Conservation (phyloP, 2,113 vertebrate genomes). For the Phrynosoma platyrhinos region DNA sequence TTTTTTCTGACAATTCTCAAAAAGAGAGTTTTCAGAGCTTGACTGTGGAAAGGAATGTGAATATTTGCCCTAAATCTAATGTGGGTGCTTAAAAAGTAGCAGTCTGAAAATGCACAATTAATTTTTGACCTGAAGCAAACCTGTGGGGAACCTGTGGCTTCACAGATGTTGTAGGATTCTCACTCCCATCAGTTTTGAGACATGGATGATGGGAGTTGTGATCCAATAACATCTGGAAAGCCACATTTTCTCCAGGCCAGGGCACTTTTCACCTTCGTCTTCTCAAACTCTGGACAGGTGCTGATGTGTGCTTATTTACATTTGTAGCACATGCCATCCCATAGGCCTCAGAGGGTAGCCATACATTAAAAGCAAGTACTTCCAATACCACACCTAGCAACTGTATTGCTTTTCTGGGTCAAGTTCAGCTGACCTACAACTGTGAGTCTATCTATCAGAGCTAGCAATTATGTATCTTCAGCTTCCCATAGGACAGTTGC, state of each 20-base stretch:
- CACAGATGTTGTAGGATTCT: too few relatives aligned
- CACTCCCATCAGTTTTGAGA: neutral
- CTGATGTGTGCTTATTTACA: neutral
- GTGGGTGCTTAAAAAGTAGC: neutral
- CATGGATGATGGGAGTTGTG: too few relatives aligned
- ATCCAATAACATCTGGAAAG: neutral
- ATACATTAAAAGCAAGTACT: neutral
- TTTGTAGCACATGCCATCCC: neutral
- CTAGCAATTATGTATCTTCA: neutral
- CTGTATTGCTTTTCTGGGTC: neutral
- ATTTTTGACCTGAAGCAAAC: neutral
- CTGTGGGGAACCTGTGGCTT: too few relatives aligned
- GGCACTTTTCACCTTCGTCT: neutral
- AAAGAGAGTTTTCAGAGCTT: neutral
- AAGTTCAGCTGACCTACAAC: neutral
- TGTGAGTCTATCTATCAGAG: neutral
- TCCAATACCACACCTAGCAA: neutral
- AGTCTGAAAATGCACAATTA: neutral
- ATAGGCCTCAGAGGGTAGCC: neutral
- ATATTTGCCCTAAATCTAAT: neutral
- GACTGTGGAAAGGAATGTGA: neutral
- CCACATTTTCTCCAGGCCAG: neutral
- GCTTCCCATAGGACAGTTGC: neutral
- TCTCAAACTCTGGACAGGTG: neutral
- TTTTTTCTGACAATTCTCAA: neutral